Evolutionary conservation across 2,797 vertebrate species (phyloP).

Genomic region (Onychomys torridus): DNA sequence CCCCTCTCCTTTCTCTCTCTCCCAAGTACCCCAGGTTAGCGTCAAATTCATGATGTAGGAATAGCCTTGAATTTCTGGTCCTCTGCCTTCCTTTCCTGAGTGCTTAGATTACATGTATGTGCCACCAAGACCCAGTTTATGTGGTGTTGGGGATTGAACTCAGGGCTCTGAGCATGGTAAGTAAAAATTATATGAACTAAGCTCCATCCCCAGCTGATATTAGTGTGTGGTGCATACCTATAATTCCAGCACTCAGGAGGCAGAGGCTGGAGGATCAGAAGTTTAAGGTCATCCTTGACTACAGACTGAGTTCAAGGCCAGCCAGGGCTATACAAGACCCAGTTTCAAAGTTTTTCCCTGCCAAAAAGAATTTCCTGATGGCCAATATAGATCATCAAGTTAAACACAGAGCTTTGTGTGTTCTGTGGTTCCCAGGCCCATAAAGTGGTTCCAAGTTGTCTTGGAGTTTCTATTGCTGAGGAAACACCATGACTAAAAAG

Average conservation of each 20-base stretch:
- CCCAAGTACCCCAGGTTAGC: not conserved
- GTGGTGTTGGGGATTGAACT: too few species aligned
- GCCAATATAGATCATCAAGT: conserved; percentile 12
- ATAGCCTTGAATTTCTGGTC: not conserved
- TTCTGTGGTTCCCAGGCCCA: not conserved
- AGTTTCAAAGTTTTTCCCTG: not conserved
- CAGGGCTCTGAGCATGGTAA: not conserved
- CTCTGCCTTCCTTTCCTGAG: not conserved
- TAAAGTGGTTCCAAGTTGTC: not conserved
- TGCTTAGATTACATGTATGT: not conserved
- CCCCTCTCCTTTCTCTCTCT: not conserved
- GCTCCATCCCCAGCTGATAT: not conserved
- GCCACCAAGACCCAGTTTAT: not conserved
- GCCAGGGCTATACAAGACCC: not conserved
- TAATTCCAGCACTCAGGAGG: not conserved
- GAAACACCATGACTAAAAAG: not conserved
- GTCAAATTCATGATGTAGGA: not conserved
- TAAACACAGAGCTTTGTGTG: not conserved
- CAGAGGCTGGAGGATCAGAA: not conserved
- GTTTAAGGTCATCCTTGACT: not conserved
- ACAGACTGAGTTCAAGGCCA: not conserved
- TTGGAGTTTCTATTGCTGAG: not conserved
- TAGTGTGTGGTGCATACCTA: not conserved
- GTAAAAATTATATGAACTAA: not conserved
- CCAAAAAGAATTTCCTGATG: conserved; percentile 22